Evolutionary conservation across 2,888 invertebrate species (phyloP).

Genomic region (Endotricha flammealis): DNA sequence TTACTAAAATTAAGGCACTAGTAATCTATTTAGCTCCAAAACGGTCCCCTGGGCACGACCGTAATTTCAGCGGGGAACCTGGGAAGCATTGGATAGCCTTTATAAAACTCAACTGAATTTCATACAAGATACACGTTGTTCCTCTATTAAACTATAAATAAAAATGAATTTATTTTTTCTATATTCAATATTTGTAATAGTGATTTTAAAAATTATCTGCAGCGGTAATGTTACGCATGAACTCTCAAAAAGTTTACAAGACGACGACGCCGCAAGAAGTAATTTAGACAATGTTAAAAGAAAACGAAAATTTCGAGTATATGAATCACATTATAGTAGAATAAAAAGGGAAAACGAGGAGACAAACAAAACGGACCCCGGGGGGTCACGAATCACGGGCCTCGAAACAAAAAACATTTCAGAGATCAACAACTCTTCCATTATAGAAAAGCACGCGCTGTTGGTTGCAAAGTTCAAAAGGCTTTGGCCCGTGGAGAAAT

Average conservation of each 20-base stretch:
- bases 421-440: slow-evolving; percentile 26
- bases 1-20: slow-evolving; percentile 55
- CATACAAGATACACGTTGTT: slow-evolving; percentile 48
- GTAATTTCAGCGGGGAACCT: slow-evolving; percentile 36
- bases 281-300: slow-evolving; percentile 5
- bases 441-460: slow-evolving; percentile 34
- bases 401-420: slow-evolving; percentile 28
- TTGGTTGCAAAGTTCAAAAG: slow-evolving; percentile 52
- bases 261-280: slow-evolving; percentile 4
- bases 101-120: slow-evolving; percentile 42
- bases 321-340: slow-evolving; percentile 2
- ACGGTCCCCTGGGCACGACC: slow-evolving; percentile 47
- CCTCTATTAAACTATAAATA: slow-evolving; percentile 19
- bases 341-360: slow-evolving; percentile 26
- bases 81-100: slow-evolving; percentile 24
- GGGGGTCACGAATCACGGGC: slow-evolving; percentile 25
- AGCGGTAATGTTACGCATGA: slow-evolving; percentile 27
- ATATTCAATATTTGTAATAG: slow-evolving; percentile 29
- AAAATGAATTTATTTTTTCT: slow-evolving; percentile 44
- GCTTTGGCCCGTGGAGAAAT: slow-evolving; percentile 64
- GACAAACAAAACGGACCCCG: slow-evolving; percentile 24
- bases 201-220: slow-evolving; percentile 37
- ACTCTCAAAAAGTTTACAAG: slow-evolving; percentile 5
- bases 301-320: slow-evolving; percentile 2
- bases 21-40: slow-evolving; percentile 65